Evolutionary conservation across 2,113 vertebrate genomes (phyloP), one percentile per base, ranked within the genome.

Genomic region (Pycnonotus jocosus): DNA sequence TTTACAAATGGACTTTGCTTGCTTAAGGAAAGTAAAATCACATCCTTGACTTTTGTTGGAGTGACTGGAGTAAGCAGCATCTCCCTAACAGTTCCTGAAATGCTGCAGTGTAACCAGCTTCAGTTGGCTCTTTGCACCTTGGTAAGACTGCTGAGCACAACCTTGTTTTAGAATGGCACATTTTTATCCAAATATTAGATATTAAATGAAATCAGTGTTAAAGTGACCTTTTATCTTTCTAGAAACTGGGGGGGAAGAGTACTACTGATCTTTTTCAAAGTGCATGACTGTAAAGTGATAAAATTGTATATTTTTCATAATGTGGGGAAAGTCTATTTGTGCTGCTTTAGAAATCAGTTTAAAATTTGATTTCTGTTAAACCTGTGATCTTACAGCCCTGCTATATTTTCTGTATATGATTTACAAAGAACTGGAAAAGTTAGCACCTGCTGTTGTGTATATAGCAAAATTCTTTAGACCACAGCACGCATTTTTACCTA

Each of bases 221-320:
- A 98, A 98, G 98, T 98, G 98, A 98, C 97, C 97, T 98, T 98
- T 98, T 95, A 95, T 95, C 96, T 97, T 97, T 97, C 96, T 97
- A 97, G 95, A 97, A 95, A 96, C 95, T 65, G 90, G 58, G 93
- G 80, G 97, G 91, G 94, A 95, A 95, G 92, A 93, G 81, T 97
- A 98, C 98, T 98, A 98, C 97, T 98, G 98, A 98, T 95, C 96
- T 98, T 97, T 98, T 96, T 83, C 88, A 90, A 93, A 96, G 93
- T 50, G 97, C 97, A 97, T 97, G 98, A 94, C 95, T 97, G 97
- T 95, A 94, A 96, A 97, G 96, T 88, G 95, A 97, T 81, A 96
- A 97, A 97, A 97, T 91, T 95, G 97, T 98, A 53, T 98, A 97
- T 98, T 98, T 97, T 97, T 98, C 98, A 95, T 97, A 97, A 96